Percentiles rank a stretch among this genome's conserved stretches.
phyloP scores from a whole-genome alignment of 1,140 invertebrate species.

The Leptoteleia sp. region DNA sequence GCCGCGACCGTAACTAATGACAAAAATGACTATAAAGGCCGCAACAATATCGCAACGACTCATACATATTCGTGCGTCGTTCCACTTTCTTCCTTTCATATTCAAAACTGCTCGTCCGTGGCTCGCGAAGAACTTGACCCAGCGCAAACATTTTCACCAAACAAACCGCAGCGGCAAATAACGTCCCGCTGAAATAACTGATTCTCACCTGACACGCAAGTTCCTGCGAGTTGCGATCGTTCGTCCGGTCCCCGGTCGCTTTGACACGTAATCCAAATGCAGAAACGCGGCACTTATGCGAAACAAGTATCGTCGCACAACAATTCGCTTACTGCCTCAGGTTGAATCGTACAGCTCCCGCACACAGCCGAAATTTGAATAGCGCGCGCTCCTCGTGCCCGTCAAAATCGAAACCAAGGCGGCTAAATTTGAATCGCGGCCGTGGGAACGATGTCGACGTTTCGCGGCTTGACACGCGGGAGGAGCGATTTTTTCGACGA shows the following conservation, averaged over 20 bases:
- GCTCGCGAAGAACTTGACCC: neutral
- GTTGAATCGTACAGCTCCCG: no score
- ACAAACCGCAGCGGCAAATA: no score
- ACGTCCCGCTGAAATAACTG: no score
- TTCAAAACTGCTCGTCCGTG: neutral
- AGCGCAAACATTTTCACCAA: slow-evolving; percentile 4
- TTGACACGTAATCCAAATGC: no score
- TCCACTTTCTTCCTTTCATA: slow-evolving; percentile 7
- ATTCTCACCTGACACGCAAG: no score
- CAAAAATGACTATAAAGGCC: neutral
- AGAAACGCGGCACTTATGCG: no score
- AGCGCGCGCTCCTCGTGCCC: no score
- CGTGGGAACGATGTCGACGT: slow-evolving; percentile 23
- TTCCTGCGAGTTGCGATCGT: no score
- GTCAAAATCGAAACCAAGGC: slow-evolving; percentile 17
- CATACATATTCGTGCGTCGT: neutral
- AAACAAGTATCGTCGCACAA: no score
- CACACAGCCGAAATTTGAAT: no score
- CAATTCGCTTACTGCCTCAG: no score
- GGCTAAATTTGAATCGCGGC: slow-evolving; percentile 13
- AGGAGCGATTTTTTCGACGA: slow-evolving; percentile 50
- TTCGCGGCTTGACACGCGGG: slow-evolving; percentile 23
- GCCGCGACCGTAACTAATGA: slow-evolving; percentile 7
- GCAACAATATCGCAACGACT: neutral
- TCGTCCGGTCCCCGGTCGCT: no score